Conservation (phyloP, 2,888 invertebrate species). For the Hipparchia semele region DNA sequence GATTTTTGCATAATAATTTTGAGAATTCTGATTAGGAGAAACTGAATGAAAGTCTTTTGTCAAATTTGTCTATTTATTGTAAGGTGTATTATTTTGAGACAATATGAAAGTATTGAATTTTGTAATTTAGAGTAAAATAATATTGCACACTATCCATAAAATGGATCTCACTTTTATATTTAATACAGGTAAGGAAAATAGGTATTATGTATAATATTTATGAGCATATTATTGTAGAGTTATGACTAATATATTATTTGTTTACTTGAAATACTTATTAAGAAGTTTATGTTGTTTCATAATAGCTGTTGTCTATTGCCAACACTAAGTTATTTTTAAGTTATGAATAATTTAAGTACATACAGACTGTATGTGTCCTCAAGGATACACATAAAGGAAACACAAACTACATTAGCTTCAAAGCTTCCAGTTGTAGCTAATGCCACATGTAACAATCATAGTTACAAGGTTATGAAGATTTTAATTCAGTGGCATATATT, state of each 20-base stretch:
- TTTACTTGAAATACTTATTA: constrained; percentile 25
- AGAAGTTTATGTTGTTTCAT: constrained; percentile 23
- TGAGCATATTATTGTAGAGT: constrained; percentile 23
- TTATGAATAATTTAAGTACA: background rate
- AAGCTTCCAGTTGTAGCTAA: no score
- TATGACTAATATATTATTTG: constrained; percentile 25
- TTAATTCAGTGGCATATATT: no score
- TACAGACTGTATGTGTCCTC: background rate
- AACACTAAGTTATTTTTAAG: background rate
- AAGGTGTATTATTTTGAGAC: background rate
- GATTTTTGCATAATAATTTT: constrained; percentile 9
- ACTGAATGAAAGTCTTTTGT: background rate
- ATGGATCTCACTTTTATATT: constrained; percentile 74
- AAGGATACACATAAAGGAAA: no score
- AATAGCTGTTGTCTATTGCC: background rate
- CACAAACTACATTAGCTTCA: no score
- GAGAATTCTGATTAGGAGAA: background rate
- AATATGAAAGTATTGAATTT: background rate
- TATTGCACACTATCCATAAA: constrained; percentile 47
- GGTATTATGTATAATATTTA: background rate
- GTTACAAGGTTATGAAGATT: no score
- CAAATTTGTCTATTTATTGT: constrained; percentile 4
- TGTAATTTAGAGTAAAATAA: background rate
- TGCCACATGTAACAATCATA: no score
- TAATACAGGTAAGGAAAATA: constrained; percentile 50